Conservation (phyloP, 92 coral and sea anemone species). For the Chrysogorgia sp. region DNA sequence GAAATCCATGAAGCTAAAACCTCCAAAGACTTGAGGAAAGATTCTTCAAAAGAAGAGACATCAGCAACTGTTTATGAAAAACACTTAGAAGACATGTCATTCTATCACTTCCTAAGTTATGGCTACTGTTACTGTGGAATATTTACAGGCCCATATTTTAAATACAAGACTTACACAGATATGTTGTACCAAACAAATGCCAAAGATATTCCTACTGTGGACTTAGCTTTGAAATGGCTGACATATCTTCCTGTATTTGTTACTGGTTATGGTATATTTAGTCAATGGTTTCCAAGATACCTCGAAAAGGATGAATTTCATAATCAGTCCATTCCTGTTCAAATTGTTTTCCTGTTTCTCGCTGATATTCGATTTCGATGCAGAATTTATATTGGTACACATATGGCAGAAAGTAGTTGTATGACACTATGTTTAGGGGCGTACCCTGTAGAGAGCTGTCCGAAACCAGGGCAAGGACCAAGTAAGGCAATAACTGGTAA, state of each 20-base stretch:
- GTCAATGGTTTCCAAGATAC: constrained; percentile 76
- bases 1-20: constrained; percentile 30
- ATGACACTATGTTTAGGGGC: constrained; percentile 91
- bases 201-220: constrained; percentile 71
- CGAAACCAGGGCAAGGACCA: constrained; percentile 91
- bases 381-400: constrained; percentile 89
- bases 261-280: constrained; percentile 66
- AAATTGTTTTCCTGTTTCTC: constrained; percentile 77
- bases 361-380: constrained; percentile 88
- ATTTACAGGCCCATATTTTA: constrained; percentile 95
- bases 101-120: constrained; percentile 86
- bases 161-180: constrained; percentile 92
- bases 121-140: constrained; percentile 90
- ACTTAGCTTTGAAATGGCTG: constrained; percentile 75
- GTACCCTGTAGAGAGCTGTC: constrained; percentile 79
- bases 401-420: constrained; percentile 86
- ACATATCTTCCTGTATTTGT: constrained; percentile 63
- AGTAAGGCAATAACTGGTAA: constrained; percentile 24
- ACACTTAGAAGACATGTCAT: constrained; percentile 63
- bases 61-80: constrained; percentile 51
- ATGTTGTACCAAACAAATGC: constrained; percentile 78
- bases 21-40: neutral
- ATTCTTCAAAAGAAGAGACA: constrained; percentile 11
- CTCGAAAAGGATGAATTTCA: constrained; percentile 76
- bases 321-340: constrained; percentile 72